Conservation (phyloP, 1,140 invertebrate genomes). For the Pygmarrhopalites habei region DNA sequence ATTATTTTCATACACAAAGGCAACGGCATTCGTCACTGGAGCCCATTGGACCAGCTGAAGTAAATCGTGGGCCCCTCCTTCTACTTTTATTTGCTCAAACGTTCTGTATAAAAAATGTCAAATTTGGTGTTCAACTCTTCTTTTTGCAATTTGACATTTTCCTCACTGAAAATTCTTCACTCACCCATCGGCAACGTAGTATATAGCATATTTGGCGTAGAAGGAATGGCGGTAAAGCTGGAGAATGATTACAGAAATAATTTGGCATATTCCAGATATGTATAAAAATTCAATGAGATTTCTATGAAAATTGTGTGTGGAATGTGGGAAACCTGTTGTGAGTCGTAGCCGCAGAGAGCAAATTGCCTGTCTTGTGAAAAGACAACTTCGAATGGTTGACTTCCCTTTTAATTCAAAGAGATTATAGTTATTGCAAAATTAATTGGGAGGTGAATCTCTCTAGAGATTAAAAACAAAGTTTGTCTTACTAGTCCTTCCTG, state of each 20-base stretch:
- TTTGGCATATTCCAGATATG: no score
- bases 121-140: no score
- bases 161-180: no score
- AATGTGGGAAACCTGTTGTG: constrained; percentile 54
- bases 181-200: constrained; percentile 51
- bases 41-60: constrained; percentile 65
- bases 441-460: no score
- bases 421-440: no score
- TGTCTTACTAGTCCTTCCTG: no score
- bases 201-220: constrained; percentile 51
- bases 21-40: constrained; percentile 59
- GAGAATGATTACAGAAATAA: no score
- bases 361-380: constrained; percentile 50
- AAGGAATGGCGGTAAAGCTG: constrained; percentile 54
- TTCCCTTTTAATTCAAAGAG: no score
- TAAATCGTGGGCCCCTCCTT: not conserved
- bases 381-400: constrained; percentile 48
- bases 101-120: not conserved
- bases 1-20: constrained; percentile 73
- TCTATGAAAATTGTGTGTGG: no score
- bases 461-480: no score
- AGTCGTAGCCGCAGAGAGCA: constrained; percentile 47
- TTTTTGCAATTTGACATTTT: no score
- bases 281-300: no score
- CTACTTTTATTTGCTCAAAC: not conserved